Evolutionary conservation across 2,888 invertebrate species (phyloP), one percentile per base, ranked within the genome.

Genomic region (Caenorhabditis sinica): DNA sequence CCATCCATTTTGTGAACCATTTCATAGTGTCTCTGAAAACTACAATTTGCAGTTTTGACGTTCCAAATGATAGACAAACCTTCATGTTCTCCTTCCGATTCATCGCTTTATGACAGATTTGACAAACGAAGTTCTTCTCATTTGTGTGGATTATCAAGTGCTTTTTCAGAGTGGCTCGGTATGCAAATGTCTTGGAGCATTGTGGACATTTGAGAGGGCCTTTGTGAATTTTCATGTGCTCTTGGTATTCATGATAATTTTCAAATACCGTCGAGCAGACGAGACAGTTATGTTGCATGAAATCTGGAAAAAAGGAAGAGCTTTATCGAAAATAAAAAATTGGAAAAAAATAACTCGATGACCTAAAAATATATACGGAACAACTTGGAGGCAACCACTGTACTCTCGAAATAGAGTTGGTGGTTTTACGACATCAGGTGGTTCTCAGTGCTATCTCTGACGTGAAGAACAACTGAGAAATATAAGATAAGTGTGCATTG

Each of bases 21-120:
- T 20, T 20, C 36, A 20, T 61, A 61, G 36, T 61, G 60, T 36
- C 60, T 61, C 60, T 61, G 33, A 61, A 61, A 61, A n/a, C n/a
- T 1, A 20, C 3, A 20, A 20, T 8, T 5, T 49, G 2, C 3
- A n/a, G 30, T 5, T 30, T 30, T n/a, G n/a, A n/a, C n/a, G n/a
- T n/a, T n/a, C n/a, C n/a, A n/a, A n/a, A n/a, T n/a, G n/a, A n/a
- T n/a, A n/a, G n/a, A 36, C 60, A 20, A n/a, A 61, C 60, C 17
- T 17, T 30, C 36, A 61, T 20, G 20, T 61, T 61, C 17, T 28
- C 58, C 2, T n/a, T 36, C 11, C 36, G 60, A 36, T n/a, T 36
- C 30, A 61, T n/a, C 8, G 20, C 23, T 20, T 61, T 61, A 20
- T 61, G n/a, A 20, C 60, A 61, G 60, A 61, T 36, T 1, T 36